Evolutionary conservation across 2,797 vertebrate species (phyloP).

Genomic region (Clarias laeviceps): DNA sequence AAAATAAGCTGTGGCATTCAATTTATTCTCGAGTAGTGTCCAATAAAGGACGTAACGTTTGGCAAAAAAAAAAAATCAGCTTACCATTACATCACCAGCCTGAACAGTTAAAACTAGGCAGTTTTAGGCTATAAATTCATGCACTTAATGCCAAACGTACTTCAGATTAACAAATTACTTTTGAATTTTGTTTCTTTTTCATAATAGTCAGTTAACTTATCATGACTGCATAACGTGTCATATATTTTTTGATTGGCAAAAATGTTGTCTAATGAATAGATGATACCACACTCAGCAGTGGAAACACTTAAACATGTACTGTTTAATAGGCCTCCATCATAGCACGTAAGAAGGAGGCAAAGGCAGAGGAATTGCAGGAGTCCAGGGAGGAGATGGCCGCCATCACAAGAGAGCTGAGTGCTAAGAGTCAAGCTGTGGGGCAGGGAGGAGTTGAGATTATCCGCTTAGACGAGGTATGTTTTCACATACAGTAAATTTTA

Average conservation of each 20-base stretch:
- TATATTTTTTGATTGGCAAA: background rate
- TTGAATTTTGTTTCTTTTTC: slow-evolving; percentile 39
- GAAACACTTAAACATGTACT: slow-evolving; percentile 5
- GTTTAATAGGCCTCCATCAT: slow-evolving; percentile 89
- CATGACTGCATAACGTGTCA: slow-evolving; percentile 18
- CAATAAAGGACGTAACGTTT: background rate
- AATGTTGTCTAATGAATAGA: background rate
- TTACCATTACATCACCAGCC: background rate
- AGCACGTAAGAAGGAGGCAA: slow-evolving; percentile 88
- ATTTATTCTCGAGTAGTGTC: background rate
- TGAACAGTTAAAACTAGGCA: background rate
- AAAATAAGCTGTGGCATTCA: slow-evolving; percentile 1
- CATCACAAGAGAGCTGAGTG: slow-evolving; percentile 81
- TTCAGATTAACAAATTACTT: background rate
- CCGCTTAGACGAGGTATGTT: slow-evolving; percentile 86
- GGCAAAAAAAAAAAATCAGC: background rate
- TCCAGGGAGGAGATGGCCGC: slow-evolving; percentile 85
- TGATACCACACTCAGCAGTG: background rate
- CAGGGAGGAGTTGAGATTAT: slow-evolving; percentile 80
- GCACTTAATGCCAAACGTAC: background rate
- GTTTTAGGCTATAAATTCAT: background rate
- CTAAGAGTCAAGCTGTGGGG: slow-evolving; percentile 79
- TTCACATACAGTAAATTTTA: too few species aligned
- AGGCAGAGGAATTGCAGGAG: slow-evolving; percentile 92
- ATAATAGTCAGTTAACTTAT: slow-evolving; percentile 24